Conservation (phyloP, 2,888 invertebrate genomes). For the Synergus itoensis region DNA sequence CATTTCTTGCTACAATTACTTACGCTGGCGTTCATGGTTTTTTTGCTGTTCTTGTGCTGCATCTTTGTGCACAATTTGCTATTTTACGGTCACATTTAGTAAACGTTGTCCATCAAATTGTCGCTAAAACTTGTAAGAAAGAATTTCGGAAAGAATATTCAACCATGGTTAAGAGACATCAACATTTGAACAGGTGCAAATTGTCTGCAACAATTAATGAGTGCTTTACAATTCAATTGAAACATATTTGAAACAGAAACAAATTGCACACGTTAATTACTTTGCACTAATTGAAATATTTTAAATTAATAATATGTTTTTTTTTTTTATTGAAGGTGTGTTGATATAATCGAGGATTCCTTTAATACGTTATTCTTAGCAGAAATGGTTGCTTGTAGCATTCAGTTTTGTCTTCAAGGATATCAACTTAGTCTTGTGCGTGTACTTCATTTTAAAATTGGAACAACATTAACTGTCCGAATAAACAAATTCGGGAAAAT, state of each 20-base stretch:
- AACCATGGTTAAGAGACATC: constrained; percentile 8
- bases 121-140: not conserved
- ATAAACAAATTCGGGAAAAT: not conserved
- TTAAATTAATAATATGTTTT: not conserved
- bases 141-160: constrained; percentile 24
- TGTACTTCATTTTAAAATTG: not conserved
- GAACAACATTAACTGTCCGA: too few relatives aligned
- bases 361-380: constrained; percentile 49
- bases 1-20: constrained; percentile 58
- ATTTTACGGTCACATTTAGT: not conserved
- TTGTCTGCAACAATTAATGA: not conserved
- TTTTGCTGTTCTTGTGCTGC: constrained; percentile 62
- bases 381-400: constrained; percentile 44
- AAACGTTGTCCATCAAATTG: not conserved
- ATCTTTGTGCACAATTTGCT: constrained; percentile 66
- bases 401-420: constrained; percentile 50
- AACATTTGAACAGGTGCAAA: not conserved
- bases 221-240: not conserved
- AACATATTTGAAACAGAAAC: too few relatives aligned
- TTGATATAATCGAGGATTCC: constrained; percentile 47
- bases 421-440: constrained; percentile 44
- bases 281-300: not conserved
- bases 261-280: not conserved
- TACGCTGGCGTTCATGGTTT: constrained; percentile 65
- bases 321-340: constrained; percentile 42